Conservation (phyloP, 1,140 invertebrate genomes). For the Drosophila ananassae region DNA sequence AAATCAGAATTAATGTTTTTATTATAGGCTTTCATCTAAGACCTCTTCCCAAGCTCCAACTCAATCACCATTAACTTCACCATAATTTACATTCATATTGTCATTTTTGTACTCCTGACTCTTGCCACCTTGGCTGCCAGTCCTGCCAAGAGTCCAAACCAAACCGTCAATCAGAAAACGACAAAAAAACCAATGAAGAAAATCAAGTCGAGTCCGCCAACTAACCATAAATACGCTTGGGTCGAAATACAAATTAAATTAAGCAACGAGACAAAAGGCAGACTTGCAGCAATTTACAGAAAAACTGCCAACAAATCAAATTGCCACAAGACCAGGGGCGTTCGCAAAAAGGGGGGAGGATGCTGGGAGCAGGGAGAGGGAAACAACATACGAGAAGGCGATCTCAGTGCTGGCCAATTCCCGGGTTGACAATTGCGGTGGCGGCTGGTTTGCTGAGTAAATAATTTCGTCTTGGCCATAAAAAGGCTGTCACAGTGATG, state of each 20-base stretch:
- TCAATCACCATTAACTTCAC: constrained; percentile 8
- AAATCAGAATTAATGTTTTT: no score
- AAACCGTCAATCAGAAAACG: constrained; percentile 54
- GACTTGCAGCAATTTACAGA: constrained; percentile 67
- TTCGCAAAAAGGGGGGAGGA: background rate
- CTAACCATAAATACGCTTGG: constrained; percentile 66
- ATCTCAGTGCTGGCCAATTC: constrained; percentile 62
- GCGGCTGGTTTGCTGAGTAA: constrained; percentile 59
- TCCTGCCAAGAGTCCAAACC: constrained; percentile 4
- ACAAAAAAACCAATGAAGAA: constrained; percentile 12
- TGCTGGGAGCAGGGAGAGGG: background rate
- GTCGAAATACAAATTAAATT: constrained; percentile 75
- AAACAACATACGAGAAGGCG: constrained; percentile 8
- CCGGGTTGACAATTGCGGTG: constrained; percentile 73
- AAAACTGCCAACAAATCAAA: constrained; percentile 75
- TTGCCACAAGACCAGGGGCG: constrained; percentile 65
- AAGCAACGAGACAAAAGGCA: constrained; percentile 65
- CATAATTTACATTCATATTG: constrained; percentile 35
- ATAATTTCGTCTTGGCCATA: constrained; percentile 79
- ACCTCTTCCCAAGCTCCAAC: background rate
- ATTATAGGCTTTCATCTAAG: no score
- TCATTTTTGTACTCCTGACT: constrained; percentile 1
- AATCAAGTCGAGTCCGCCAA: constrained; percentile 54
- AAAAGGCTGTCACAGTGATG: constrained; percentile 53
- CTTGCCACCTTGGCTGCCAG: constrained; percentile 25